Conservation (phyloP, 2,888 invertebrate species). For the Phanerotoma sp. region DNA sequence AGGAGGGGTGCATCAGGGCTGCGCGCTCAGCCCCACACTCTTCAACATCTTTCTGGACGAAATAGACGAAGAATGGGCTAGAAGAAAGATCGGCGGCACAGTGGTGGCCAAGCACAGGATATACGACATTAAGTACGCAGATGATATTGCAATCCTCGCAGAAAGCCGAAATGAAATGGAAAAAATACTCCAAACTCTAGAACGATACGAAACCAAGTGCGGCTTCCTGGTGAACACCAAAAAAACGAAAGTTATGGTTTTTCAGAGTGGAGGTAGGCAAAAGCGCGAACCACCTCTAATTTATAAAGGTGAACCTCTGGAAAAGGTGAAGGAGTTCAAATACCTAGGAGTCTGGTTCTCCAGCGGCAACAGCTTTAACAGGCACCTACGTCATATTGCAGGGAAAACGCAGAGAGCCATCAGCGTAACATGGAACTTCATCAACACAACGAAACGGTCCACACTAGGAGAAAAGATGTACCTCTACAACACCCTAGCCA, state of each 20-base stretch:
- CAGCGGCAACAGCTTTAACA: constrained; percentile 1
- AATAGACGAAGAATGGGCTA: constrained; percentile 17
- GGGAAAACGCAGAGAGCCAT: constrained; percentile 20
- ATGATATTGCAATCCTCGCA: constrained; percentile 12
- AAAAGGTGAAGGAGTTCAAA: constrained; percentile 19
- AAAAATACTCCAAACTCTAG: constrained; percentile 15
- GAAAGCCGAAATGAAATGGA: constrained; percentile 9
- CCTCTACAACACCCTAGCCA: constrained; percentile 20
- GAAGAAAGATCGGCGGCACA: constrained; percentile 11
- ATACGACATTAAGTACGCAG: constrained; percentile 17
- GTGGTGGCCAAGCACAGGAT: constrained; percentile 14
- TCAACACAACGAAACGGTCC: constrained; percentile 22
- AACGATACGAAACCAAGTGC: constrained; percentile 5
- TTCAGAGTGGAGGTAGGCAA: constrained; percentile 23
- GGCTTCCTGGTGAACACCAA: constrained; percentile 15
- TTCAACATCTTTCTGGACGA: constrained; percentile 28
- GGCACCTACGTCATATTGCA: constrained; percentile 8
- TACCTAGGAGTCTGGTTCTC: constrained; percentile 25
- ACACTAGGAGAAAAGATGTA: constrained; percentile 14
- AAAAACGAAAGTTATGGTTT: constrained; percentile 23
- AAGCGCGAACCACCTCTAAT: constrained; percentile 13
- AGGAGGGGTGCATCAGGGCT: constrained; percentile 27
- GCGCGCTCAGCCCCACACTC: constrained; percentile 22
- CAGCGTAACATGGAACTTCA: constrained; percentile 23
- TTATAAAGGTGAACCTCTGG: constrained; percentile 8